A percentile compares a stretch with the other conserved stretches of the same genome.
Evolutionary conservation across 2,797 vertebrate genomes (phyloP).

Genomic region (Falco berigora): DNA sequence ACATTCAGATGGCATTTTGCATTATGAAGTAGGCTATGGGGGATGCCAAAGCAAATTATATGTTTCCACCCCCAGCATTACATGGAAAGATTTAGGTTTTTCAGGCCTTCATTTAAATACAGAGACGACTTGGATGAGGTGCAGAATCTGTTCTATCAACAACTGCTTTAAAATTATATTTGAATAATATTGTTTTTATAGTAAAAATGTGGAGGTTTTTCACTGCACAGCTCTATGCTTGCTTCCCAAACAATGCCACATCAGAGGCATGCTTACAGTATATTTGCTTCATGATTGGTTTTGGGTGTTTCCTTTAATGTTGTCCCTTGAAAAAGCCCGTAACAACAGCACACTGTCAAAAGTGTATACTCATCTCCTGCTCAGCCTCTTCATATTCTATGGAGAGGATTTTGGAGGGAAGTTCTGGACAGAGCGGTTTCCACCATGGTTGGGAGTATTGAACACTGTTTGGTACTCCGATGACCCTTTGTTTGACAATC

Average conservation of each 20-base stretch:
- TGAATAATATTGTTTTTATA: neutral
- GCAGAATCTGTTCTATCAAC: neutral
- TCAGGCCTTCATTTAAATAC: neutral
- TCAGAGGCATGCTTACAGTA: rapidly evolving
- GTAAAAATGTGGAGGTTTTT: neutral
- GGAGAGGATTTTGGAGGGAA: neutral
- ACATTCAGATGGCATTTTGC: neutral
- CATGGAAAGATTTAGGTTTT: neutral
- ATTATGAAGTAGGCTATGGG: neutral
- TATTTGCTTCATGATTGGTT: neutral
- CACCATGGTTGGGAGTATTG: neutral
- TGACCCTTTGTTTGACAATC: neutral
- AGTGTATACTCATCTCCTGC: neutral
- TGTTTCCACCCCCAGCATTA: neutral
- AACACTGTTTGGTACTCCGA: rapidly evolving
- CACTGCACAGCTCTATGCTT: neutral
- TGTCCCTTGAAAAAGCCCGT: rapidly evolving
- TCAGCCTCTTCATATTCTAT: neutral
- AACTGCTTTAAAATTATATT: neutral
- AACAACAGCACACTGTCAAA: neutral
- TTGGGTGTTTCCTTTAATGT: neutral
- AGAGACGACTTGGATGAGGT: neutral
- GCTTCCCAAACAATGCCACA: neutral
- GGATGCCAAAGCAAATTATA: neutral
- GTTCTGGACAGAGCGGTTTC: neutral